Evolutionary conservation across 2,888 invertebrate species (phyloP), one percentile per base, ranked within the genome.

Genomic region (Eumerus sabulonum): DNA sequence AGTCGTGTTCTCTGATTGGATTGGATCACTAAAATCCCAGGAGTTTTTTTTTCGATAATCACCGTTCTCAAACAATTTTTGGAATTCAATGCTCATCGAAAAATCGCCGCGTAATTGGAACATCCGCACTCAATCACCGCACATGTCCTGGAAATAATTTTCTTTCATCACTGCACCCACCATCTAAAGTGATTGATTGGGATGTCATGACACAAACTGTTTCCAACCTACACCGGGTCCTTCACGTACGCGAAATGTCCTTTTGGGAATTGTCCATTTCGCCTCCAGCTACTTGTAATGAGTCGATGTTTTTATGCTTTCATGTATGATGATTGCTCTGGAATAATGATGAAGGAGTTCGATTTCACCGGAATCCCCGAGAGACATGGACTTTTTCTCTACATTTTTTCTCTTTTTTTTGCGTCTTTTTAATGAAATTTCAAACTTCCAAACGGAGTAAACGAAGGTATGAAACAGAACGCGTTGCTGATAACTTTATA

Each of bases 161-260:
- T 12, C 42, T 27, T 27, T 27, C 27, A 27, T 27, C 27, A 27
- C 27, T 27, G 2, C 27, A 27, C 27, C 27, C 27, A 27, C 27
- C 27, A 27, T 27, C 27, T 7, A 27, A 7, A 38, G 60, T 77
- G 77, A 77, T 77, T 77, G 77, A 77, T 77, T 73, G 73, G 17
- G 9, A 48, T 47, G 47, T 40, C 77, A 72, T 63, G 72, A 50
- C 71, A 77, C 13, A 13, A 67, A 38, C 27, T 4, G 27, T 27
- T 27, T 27, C 7, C 7, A 27, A 27, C 27, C 2, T 4, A 27
- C 27, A 27, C 27, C 27, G 7, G 7, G 27, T 27, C 27, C 27
- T 27, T 7, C 27, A 27, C 27, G 5, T 45, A 19, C 51, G n/a
- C 5, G 16, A 35, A 51, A 62, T 50, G 63, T 70, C 51, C 68